phyloP scores from a whole-genome alignment of 2,888 invertebrate genomes.

The Chymomyza fuscimana region DNA sequence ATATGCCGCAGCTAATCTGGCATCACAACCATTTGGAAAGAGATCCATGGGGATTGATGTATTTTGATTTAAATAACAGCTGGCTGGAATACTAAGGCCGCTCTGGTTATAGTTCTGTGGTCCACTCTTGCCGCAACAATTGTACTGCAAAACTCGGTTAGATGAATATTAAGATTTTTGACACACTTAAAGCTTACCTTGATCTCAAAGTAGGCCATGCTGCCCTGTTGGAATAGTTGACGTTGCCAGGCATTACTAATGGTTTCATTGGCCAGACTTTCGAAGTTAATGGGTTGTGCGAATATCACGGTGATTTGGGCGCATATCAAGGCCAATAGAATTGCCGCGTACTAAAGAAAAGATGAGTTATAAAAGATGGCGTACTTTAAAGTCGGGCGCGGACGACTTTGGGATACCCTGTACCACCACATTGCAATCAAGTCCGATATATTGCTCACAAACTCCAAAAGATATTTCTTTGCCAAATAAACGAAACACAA shows the following conservation, averaged over 20 bases:
- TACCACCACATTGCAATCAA: too few relatives aligned
- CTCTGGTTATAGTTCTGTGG: constrained; percentile 57
- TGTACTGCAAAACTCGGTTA: constrained; percentile 39
- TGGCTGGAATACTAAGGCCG: constrained; percentile 56
- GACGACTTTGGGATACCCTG: too few relatives aligned
- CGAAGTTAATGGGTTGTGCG: constrained; percentile 64
- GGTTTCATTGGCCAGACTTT: constrained; percentile 62
- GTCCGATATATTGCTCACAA: too few relatives aligned
- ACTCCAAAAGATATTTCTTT: too few relatives aligned
- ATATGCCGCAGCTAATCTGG: constrained; percentile 49
- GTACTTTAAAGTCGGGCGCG: too few relatives aligned
- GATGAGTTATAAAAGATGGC: neutral
- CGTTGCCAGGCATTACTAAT: constrained; percentile 64
- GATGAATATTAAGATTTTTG: neutral
- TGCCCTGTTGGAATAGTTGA: constrained; percentile 44
- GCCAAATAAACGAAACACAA: too few relatives aligned
- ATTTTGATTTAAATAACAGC: constrained; percentile 67
- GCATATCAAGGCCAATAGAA: constrained; percentile 56
- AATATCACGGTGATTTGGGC: constrained; percentile 70
- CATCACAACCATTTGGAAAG: constrained; percentile 57
- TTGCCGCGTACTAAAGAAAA: constrained; percentile 56
- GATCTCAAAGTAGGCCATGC: constrained; percentile 68
- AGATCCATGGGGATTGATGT: constrained; percentile 50
- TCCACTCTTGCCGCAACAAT: constrained; percentile 70
- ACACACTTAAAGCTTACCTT: constrained; percentile 50